Conservation (phyloP, 1,140 invertebrate species). For the Metaphire vulgaris region DNA sequence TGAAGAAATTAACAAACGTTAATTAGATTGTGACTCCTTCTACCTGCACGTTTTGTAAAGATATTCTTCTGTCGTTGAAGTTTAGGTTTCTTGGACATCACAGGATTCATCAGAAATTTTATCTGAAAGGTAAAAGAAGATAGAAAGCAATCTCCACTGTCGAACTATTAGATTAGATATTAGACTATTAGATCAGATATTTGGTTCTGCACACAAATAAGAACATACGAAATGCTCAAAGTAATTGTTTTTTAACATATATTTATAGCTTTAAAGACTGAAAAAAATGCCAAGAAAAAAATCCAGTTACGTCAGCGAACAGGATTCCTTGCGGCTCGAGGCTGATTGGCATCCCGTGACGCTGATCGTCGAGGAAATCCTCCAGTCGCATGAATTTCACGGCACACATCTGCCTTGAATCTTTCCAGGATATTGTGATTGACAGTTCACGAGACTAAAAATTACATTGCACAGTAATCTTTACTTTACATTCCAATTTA, state of each 20-base stretch:
- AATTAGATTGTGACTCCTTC: no score
- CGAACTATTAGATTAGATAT: no score
- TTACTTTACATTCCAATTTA: no score
- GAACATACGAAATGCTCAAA: no score
- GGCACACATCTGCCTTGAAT: slow-evolving; percentile 87
- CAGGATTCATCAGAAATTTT: slow-evolving; percentile 65
- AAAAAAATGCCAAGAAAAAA: no score
- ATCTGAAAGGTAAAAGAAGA: background rate
- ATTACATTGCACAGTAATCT: background rate
- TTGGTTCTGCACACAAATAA: no score
- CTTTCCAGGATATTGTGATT: slow-evolving; percentile 96
- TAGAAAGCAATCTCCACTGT: no score
- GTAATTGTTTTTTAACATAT: no score
- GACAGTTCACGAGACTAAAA: slow-evolving; percentile 76
- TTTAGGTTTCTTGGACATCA: slow-evolving; percentile 94
- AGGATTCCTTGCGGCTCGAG: slow-evolving; percentile 94
- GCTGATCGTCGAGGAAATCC: slow-evolving; percentile 95
- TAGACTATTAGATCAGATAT: no score
- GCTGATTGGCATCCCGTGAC: slow-evolving; percentile 93
- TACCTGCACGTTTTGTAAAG: slow-evolving; percentile 83
- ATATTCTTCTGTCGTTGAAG: slow-evolving; percentile 93
- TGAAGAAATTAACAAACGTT: no score
- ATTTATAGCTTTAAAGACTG: no score
- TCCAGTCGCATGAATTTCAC: slow-evolving; percentile 93
- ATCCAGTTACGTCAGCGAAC: slow-evolving; percentile 75